Evolutionary conservation across 2,797 vertebrate species (phyloP), one percentile per base, ranked within the genome.

Genomic region (Crenichthys baileyi): DNA sequence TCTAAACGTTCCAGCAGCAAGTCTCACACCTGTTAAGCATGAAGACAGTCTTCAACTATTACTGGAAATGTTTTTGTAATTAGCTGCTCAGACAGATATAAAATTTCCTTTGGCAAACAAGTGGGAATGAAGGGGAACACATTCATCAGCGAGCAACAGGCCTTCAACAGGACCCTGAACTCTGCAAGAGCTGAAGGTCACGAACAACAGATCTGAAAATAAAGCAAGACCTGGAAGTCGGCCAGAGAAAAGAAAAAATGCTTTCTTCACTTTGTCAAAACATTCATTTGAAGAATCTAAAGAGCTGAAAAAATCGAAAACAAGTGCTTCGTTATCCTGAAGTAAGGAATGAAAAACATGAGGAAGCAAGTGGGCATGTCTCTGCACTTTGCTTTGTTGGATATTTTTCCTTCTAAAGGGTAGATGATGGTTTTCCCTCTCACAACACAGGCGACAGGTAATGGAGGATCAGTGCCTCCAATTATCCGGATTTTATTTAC

Each of bases 391-490:
- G 77, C 78, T 81, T 88, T 73, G 80, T 11, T 78, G 78, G 63
- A 82, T 81, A 80, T 84, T 70, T 50, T 78, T 89, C 72, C 85
- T 90, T 83, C 88, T 92, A 89, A 90, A 85, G 70, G 20, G 63
- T 56, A 77, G 68, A 78, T 41, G 41, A 78, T 78, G 79, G 82
- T 85, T 92, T 92, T 89, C 83, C 79, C 63, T 88, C 79, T 88
- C 65, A 75, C 89, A 90, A 91, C 88, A 91, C 68, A 63, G 73
- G 72, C 44, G 51, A 20, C 7, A 6, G 1, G 48, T 51, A 51
- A 51, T 16, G 48, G 48, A 13, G 12, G 15, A 50, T 50, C 12
- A 50, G 48, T 50, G 12, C 48, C 48, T 50, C 48, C 12, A 13
- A 11, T 50, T 50, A 50, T 56, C 7, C 6, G 24, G 22, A 65